A percentile compares a stretch with the other conserved stretches of the same genome.
These are phyloP conservation scores for Chrysolina oricalcia DNA, from an alignment of 2,888 invertebrate species.

Conservation along the genomic window DNA sequence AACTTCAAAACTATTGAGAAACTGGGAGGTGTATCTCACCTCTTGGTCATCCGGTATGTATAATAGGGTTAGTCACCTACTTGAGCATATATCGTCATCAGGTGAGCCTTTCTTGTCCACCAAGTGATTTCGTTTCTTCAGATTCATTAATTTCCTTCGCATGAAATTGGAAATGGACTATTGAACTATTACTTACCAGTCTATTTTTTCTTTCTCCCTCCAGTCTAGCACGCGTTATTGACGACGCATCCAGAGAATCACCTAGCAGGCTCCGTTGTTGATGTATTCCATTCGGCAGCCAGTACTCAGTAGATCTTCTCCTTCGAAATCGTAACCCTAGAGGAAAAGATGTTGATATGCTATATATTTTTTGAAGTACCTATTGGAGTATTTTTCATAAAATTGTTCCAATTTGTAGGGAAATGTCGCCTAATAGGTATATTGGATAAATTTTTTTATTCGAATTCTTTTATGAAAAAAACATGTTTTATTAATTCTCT, in stretches of 20 bases:
- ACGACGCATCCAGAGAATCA: conserved; percentile 52
- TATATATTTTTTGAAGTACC: neutral
- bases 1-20: no score
- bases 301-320: conserved; percentile 62
- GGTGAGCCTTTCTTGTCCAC: no score
- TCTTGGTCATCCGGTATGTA: no score
- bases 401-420: no score
- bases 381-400: neutral
- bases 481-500: no score
- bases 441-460: no score
- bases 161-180: neutral
- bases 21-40: no score
- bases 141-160: neutral
- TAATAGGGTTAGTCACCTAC: no score
- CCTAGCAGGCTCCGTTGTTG: conserved; percentile 48
- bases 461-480: no score
- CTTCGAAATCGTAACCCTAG: conserved; percentile 51
- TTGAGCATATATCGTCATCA: no score
- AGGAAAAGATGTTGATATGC: neutral
- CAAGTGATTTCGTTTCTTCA: no score
- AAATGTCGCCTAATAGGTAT: no score
- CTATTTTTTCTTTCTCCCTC: conserved; percentile 63
- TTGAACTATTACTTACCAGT: conserved; percentile 58
- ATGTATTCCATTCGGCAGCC: conserved; percentile 59
- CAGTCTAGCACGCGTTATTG: conserved; percentile 53